Base-by-base conservation (phyloP, 1,140 invertebrate species). In the Drosophila obscura region DNA sequence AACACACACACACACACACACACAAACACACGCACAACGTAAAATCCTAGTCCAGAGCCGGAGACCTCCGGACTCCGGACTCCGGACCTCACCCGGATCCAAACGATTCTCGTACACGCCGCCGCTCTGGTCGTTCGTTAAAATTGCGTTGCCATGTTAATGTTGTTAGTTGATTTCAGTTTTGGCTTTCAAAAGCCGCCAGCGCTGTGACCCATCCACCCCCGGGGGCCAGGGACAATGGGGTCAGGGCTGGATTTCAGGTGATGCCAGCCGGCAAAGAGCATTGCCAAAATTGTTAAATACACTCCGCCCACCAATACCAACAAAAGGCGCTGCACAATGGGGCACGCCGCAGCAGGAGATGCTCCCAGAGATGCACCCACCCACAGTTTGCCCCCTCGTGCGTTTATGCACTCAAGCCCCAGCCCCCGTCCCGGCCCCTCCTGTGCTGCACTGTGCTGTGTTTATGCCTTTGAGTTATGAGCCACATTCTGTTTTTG, bases 151-250 rank as follows among this genome's bases (percentile, higher is more conserved):
- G 79, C 64, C 60, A 81, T 88, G 83, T 88, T 88, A 88, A 88
- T 88, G 83, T 88, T 88, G 83, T 88, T 88, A 87, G 82, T 87
- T 87, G 82, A 87, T 87, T 87, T 88, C 83, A 88, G 84, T 83
- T 88, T 83, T 80, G 79, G 72, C 80, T 89, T 84, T 80, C 73
- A 74, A 39, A 69, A 80, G 62, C 64, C 63, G 60, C 52, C 31
- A 59, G 24, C 52, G 46, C 48, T 55, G 52, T 56, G 56, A 44
- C 48, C 53, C 51, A 31, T 45, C 41, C 43, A 19, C 55, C 15
- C 39, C 64, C 49, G 45, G 41, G 35, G 31, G 4, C 35, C 11
- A 61, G 51, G 64, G 58, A 59, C 74, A 66, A 66, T 61, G 57
- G 78, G 83, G 63, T 76, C 65, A 59, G 35, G 41, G 22, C 15